Percentiles rank a stretch among this genome's conserved stretches.
Evolutionary conservation across 2,797 vertebrate genomes (phyloP).

Genomic region (Coregonus sp.): DNA sequence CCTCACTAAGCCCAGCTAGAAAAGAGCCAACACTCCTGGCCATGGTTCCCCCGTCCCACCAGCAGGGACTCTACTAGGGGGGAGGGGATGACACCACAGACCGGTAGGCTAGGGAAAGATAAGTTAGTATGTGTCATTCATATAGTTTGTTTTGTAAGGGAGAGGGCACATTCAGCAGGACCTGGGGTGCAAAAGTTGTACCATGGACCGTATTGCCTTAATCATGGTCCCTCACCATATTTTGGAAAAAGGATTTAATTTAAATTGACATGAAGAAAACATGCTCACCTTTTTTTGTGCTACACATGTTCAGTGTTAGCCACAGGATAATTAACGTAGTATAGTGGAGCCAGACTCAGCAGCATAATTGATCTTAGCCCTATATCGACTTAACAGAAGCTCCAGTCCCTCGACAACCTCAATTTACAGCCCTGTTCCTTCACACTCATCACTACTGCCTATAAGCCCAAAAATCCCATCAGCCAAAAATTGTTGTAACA

Average conservation of each 20-base stretch:
- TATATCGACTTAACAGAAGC: not conserved
- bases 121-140: slow-evolving; percentile 1
- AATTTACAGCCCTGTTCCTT: not conserved
- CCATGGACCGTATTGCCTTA: not conserved
- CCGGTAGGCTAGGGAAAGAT: not conserved
- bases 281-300: not conserved
- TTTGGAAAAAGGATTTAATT: not conserved
- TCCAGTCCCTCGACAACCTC: not conserved
- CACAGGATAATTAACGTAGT: not conserved
- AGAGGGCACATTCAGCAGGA: not conserved
- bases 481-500: not conserved
- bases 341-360: not conserved
- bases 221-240: not conserved
- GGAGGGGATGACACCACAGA: not conserved
- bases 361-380: not conserved
- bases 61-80: not conserved
- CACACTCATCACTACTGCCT: not conserved
- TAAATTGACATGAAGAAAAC: not conserved
- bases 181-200: not conserved
- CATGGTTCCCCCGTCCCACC: not conserved
- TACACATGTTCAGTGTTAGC: not conserved
- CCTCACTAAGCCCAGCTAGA: slow-evolving; percentile 82
- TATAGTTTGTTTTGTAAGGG: not conserved
- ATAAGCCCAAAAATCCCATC: not conserved
- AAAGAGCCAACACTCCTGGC: not conserved